Evolutionary conservation across 2,797 vertebrate genomes (phyloP), one percentile per base, ranked within the genome.

Genomic region (Microctenopoma stevenorrisi): DNA sequence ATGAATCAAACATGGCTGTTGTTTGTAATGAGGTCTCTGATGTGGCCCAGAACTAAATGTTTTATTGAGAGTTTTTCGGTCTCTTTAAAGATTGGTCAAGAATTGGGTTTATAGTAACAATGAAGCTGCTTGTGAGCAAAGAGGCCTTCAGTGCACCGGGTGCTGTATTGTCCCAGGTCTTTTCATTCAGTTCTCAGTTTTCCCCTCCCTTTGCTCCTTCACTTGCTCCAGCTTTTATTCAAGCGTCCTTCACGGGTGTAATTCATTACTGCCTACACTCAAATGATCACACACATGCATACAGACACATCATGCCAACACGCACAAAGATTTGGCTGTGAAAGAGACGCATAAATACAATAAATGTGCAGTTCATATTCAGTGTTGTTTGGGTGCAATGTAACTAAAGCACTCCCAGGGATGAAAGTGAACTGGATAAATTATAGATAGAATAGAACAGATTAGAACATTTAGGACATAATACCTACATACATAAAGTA

Each of bases 11-110:
- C 61, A 46, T 28, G 28, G 56, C 57, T 58, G 52, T 69, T 64
- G 72, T 69, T 73, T 64, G 46, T 72, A 51, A 30, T 16, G 49
- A 53, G 55, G 55, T 49, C 76, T 44, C 53, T 72, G 60, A 69
- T 44, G 68, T 57, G 26, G 59, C 66, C 77, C 68, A 60, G 59
- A 77, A 82, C 73, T 71, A 71, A 84, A 71, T 57, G 74, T 74
- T 68, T 44, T 65, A 64, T 13, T 52, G 57, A 16, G 26, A 53
- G 68, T 74, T 16, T 61, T 54, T 43, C 46, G 56, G 53, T 30
- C 47, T 74, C 56, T 59, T 78, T 48, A 76, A 64, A 74, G 80
- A 51, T 66, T 55, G 61, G 68, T 68, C 76, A 81, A 50, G 67
- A 85, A 74, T 72, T 78, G 68, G 55, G 35, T 60, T 67, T 18